These are phyloP conservation scores for Elephas maximus DNA, from an alignment of 2,113 vertebrate species.

Conservation along the genomic window DNA sequence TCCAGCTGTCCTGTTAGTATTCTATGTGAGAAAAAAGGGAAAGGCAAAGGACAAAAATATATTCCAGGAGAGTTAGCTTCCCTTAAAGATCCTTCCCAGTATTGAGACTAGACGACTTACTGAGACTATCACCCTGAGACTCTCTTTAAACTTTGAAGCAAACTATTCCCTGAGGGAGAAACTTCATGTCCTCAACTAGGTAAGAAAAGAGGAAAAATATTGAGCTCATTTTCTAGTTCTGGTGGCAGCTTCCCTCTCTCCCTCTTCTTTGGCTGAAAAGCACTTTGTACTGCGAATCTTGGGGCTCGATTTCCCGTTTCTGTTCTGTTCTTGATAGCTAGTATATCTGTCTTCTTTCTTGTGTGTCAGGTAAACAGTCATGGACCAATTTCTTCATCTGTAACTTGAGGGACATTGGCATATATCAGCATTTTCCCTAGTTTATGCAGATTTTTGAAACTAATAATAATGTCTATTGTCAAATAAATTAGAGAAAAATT, in stretches of 20 bases:
- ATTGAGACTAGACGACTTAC: neutral
- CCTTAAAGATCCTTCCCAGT: no score
- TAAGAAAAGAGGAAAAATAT: neutral
- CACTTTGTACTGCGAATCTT: neutral
- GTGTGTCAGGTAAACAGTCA: neutral
- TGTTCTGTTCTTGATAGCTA: neutral
- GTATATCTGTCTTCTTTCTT: neutral
- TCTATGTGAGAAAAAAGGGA: neutral
- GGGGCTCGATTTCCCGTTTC: neutral
- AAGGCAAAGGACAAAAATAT: neutral
- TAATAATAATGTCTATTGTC: neutral
- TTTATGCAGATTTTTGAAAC: neutral
- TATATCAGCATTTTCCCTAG: neutral
- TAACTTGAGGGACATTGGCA: neutral
- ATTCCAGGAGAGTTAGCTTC: no score
- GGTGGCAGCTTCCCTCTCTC: neutral
- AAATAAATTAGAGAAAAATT: slow-evolving; percentile 14
- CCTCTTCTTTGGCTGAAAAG: neutral
- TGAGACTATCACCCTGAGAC: no score
- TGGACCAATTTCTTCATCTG: neutral
- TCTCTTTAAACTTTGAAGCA: no score
- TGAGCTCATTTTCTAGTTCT: neutral
- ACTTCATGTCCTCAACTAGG: neutral
- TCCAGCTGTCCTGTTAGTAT: neutral
- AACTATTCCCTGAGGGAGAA: neutral